Conservation (phyloP, 1,140 invertebrate species). For the Meloidogyne exigua region DNA sequence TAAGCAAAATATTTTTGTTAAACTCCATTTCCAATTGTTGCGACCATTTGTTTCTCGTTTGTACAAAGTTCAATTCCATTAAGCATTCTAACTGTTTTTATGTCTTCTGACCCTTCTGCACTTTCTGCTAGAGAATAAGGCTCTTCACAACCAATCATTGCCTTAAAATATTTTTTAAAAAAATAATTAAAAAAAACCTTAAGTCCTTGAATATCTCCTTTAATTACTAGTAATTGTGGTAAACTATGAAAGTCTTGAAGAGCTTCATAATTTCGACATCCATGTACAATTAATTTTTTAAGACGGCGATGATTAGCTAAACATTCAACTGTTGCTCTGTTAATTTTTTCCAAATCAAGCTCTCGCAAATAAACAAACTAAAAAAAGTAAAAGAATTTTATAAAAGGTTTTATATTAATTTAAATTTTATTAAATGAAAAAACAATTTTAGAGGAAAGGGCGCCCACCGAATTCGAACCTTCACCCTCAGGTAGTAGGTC, state of each 20-base stretch:
- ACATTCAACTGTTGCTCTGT: slow-evolving; percentile 60
- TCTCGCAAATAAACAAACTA: slow-evolving; percentile 63
- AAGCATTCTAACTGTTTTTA: not conserved
- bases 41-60: not conserved
- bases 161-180: slow-evolving; percentile 2
- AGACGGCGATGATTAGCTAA: slow-evolving; percentile 51
- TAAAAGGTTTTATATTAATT: not conserved
- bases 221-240: slow-evolving; percentile 60
- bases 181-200: slow-evolving; percentile 26
- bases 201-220: slow-evolving; percentile 55
- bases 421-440: too few relatives aligned
- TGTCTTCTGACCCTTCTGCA: not conserved
- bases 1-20: not conserved
- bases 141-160: slow-evolving; percentile 28
- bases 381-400: slow-evolving; percentile 19
- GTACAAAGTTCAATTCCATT: not conserved
- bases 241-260: slow-evolving; percentile 57
- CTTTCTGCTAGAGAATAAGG: not conserved
- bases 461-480: too few relatives aligned
- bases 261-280: slow-evolving; percentile 61
- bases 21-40: not conserved
- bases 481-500: too few relatives aligned
- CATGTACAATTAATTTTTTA: slow-evolving; percentile 62
- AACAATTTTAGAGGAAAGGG: not conserved
- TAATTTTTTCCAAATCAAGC: slow-evolving; percentile 60